Base-by-base conservation (phyloP, 2,797 vertebrate genomes). In the Lerista edwardsae region DNA sequence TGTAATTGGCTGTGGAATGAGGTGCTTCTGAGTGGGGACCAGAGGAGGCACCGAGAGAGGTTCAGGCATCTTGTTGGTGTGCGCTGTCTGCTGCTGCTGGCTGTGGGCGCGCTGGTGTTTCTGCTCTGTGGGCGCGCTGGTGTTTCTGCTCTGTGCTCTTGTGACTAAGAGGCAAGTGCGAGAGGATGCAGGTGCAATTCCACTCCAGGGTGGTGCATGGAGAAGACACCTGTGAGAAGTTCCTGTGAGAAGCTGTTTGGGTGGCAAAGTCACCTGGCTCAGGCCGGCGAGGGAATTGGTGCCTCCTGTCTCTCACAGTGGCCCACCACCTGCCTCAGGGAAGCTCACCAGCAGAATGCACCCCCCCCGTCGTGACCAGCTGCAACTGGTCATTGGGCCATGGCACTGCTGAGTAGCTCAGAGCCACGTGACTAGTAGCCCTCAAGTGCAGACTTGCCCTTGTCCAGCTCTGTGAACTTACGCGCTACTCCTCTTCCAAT, bases 191-290 rank as follows among this genome's bases (percentile, higher is more conserved):
- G 87, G 84, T 91, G 89, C 87, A 82, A 86, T 92, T 79, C 83
- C 75, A 0, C n/a, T 80, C 23, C 74, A 88, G 91, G 92, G 91
- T 91, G 91, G 89, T 88, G 90, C 82, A 81, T 69, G 61, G 55
- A 79, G 83, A 84, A 73, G 81, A 87, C 85, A 92, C 41, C 41
- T 44, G n/a, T n/a, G n/a, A n/a, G n/a, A n/a, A 4, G 41, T 44
- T 44, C 89, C 17, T 0, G 77, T 64, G 27, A 69, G 90, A 92
- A 91, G 84, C 83, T 87, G 83, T 90, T 87, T 69, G 79, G 84
- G 89, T 10, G 0, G 75, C 79, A 84, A 61, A 88, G 74, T 1
- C 36, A 71, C 84, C n/a, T n/a, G n/a, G n/a, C n/a, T n/a, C n/a
- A n/a, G n/a, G n/a, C n/a, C n/a, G n/a, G n/a, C n/a, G n/a, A n/a